phyloP scores from a whole-genome alignment of 2,113 vertebrate genomes.

The Casuarius casuarius region DNA sequence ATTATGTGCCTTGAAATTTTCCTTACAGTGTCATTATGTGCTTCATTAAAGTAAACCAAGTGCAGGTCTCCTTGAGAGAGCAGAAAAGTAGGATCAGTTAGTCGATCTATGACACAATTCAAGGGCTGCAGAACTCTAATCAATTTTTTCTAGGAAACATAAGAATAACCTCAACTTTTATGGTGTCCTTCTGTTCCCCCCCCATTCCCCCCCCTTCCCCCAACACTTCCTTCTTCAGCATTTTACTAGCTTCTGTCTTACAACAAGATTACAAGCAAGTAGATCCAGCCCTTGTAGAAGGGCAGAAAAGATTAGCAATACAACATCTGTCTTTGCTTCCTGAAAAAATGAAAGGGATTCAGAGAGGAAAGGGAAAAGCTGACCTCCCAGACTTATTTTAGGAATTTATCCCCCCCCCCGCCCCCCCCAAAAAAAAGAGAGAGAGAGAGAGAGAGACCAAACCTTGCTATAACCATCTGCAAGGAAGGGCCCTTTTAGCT shows the following conservation, averaged over 20 bases:
- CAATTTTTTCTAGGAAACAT: neutral
- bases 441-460: neutral
- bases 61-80: neutral
- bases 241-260: neutral
- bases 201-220: too few species aligned
- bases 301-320: neutral
- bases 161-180: neutral
- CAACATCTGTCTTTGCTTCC: neutral
- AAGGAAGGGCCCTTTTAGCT: neutral
- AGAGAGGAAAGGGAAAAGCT: neutral
- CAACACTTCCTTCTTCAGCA: neutral
- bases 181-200: too few species aligned
- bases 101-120: neutral
- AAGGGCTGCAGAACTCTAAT: neutral
- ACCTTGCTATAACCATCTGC: neutral
- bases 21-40: constrained; percentile 43
- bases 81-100: neutral
- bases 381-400: neutral
- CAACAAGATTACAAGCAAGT: neutral
- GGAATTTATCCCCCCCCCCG: accelerated
- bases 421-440: accelerated
- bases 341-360: neutral
- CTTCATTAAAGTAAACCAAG: constrained; percentile 33
- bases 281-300: neutral
- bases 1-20: constrained; percentile 48